A percentile compares a stretch with the other conserved stretches of the same genome.
Evolutionary conservation across 2,113 vertebrate species (phyloP).

Genomic region (Gymnocephalus cernua): DNA sequence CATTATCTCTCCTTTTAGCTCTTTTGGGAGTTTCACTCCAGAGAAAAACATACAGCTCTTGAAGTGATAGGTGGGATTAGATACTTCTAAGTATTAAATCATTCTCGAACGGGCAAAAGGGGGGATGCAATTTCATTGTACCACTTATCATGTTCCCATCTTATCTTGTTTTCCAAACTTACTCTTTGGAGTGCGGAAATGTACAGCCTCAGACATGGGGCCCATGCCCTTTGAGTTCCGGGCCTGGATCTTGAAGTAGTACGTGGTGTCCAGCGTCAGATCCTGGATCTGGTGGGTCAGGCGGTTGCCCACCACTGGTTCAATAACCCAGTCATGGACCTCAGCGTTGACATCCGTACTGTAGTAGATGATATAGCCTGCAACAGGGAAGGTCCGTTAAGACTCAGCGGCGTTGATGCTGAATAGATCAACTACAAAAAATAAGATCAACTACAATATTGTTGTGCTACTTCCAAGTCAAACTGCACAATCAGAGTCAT

Average conservation of each 20-base stretch:
- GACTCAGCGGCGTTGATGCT: neutral
- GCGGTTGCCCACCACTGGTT: constrained; percentile 96
- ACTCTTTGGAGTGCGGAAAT: constrained; percentile 98
- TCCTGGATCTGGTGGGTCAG: constrained; percentile 99
- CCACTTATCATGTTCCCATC: neutral
- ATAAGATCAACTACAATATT: neutral
- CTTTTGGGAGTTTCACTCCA: neutral
- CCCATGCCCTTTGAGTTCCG: constrained; percentile 99
- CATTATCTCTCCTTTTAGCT: constrained; percentile 1
- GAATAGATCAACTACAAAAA: neutral
- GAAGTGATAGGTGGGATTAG: neutral
- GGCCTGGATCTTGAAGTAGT: constrained; percentile 99
- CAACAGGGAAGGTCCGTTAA: neutral
- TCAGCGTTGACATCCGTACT: constrained; percentile 97
- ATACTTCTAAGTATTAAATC: neutral
- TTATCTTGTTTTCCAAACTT: constrained; percentile 26
- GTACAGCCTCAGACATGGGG: constrained; percentile 96
- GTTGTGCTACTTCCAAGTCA: neutral
- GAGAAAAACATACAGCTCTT: neutral
- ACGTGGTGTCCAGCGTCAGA: constrained; percentile 94
- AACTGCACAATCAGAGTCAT: neutral
- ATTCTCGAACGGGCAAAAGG: neutral
- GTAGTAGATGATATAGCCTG: constrained; percentile 99
- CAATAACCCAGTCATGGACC: constrained; percentile 98
- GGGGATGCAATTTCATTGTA: neutral